Percentiles rank a stretch among this genome's conserved stretches.
Evolutionary conservation across 2,797 vertebrate genomes (phyloP).

Genomic region (Anguilla anguilla): DNA sequence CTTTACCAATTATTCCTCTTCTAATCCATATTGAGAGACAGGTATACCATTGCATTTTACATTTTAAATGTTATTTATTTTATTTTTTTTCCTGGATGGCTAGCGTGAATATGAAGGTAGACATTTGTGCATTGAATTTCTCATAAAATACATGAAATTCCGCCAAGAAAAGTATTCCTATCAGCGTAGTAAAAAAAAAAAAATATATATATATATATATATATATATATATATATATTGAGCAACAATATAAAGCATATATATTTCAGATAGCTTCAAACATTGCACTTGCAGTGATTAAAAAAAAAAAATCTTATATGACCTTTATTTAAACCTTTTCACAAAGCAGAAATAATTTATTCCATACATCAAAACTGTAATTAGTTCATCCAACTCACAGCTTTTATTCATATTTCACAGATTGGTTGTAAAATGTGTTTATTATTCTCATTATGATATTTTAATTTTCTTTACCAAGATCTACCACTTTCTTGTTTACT

Average conservation of each 20-base stretch:
- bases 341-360: neutral
- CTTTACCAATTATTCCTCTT: conserved; percentile 70
- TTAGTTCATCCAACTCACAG: neutral
- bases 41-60: conserved; percentile 67
- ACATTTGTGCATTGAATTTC: conserved; percentile 44
- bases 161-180: neutral
- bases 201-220: too few species aligned
- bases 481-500: neutral
- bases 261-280: neutral
- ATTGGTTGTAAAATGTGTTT: neutral
- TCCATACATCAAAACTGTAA: neutral
- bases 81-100: conserved; percentile 49
- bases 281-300: neutral
- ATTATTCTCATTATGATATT: neutral
- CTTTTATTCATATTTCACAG: conserved; percentile 13
- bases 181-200: neutral
- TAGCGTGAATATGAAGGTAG: conserved; percentile 65
- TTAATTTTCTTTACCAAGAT: neutral
- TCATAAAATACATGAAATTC: conserved; percentile 12
- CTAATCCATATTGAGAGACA: conserved; percentile 78
- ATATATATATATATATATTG: too few species aligned
- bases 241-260: neutral
- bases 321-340: neutral
- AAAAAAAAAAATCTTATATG: neutral
- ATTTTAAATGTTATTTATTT: conserved; percentile 63